phyloP scores from a whole-genome alignment of 2,113 vertebrate genomes.

The Gobio gobio region DNA sequence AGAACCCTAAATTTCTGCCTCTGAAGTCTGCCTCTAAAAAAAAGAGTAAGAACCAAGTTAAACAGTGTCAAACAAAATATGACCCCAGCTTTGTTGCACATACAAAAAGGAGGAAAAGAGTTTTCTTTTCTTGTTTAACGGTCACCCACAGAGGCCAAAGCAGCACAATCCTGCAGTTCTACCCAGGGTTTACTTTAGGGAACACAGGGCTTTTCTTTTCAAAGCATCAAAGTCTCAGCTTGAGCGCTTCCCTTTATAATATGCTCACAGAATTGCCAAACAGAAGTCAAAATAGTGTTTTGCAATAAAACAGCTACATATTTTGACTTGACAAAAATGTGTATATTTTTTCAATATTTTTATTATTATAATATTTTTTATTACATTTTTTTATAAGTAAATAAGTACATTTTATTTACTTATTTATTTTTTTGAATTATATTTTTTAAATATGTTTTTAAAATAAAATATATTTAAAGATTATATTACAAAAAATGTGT shows the following conservation, averaged over 20 bases:
- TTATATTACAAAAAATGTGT: too few relatives aligned
- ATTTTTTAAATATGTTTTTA: too few relatives aligned
- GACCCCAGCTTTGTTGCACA: neutral
- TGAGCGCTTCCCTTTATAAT: neutral
- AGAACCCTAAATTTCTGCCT: slow-evolving; percentile 36
- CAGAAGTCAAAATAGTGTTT: neutral
- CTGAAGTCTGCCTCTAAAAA: neutral
- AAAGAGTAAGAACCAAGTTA: neutral
- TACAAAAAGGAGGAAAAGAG: neutral
- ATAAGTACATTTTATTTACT: too few relatives aligned
- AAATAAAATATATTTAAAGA: too few relatives aligned
- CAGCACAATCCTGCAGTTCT: neutral
- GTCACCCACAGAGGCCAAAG: neutral
- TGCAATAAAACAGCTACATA: neutral
- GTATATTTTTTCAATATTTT: neutral
- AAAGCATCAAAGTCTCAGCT: neutral
- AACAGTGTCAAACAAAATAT: neutral
- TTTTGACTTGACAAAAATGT: neutral
- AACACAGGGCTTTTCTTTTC: neutral
- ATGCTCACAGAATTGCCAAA: slow-evolving; percentile 2
- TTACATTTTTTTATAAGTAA: too few relatives aligned
- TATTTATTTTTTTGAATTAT: too few relatives aligned
- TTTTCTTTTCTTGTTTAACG: neutral
- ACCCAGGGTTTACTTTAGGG: neutral
- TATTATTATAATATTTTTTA: neutral